Base-by-base conservation (phyloP, 64 coral and sea anemone genomes). In the Montipora cactus region DNA sequence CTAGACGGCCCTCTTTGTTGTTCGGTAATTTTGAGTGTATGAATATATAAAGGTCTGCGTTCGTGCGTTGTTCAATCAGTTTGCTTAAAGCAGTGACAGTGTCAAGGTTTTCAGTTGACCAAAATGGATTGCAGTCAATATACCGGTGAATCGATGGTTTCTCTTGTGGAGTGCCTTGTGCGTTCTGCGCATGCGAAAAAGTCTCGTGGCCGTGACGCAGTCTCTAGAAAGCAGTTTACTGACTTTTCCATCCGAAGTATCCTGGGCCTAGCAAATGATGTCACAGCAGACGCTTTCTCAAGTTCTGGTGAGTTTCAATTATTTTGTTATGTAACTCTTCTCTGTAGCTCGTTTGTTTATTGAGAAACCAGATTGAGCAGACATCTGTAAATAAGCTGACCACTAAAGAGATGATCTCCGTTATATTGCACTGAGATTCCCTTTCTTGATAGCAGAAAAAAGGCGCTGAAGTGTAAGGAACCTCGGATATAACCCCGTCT, bases 211-310 rank as follows among this genome's bases (percentile, higher is more conserved):
- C 66, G 14, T 16, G 5, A 68, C 18, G 49, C 78, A 80, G 78
- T 25, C 49, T 57, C 13, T 19, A 10, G 7, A 7, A 49, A 9
- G 51, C 20, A 3, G 16, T 6, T 57, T 49, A 55, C 50, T 16
- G 78, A 80, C 49, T 80, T 80, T n/a, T 80, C 78, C 50, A 80
- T 80, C 49, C 11, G 8, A 49, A 55, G 49, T 20, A 80, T 80
- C 50, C 19, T 80, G 51, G 78, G 78, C 57, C 49, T 80, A 50
- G 18, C 53, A 11, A 80, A 57, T 23, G 78, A 55, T 22, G n/a
- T 20, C 49, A n/a, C n/a, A 8, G 37, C 2, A 37, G 19, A 55
- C 15, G 5, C 49, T 7, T 13, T 22, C 11, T 19, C 20, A 55
- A 53, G n/a, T 21, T 25, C 52, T 7, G 50, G 78, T 80, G 23